Base-by-base conservation (phyloP, 2,113 vertebrate species). In the Pelodiscus sinensis region DNA sequence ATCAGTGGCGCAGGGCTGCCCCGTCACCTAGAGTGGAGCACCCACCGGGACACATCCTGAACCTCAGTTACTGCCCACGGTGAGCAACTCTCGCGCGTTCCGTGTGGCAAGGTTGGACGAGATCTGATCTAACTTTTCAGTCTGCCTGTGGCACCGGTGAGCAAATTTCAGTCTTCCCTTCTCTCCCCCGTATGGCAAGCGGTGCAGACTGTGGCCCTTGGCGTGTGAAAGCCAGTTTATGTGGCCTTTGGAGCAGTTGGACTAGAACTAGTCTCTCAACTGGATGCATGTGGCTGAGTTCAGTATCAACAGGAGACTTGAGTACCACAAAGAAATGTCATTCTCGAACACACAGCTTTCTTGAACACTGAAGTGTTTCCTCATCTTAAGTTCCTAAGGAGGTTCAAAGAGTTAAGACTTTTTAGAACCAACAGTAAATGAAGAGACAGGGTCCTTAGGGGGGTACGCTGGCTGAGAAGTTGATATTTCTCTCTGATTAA, bases 401-500 rank as follows among this genome's bases (percentile, higher is more conserved):
- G 44, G 79, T 60, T 73, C 19, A 25, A 65, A 85, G 52, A 77
- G 52, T 73, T 81, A 81, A 95, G 82, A 88, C 52, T 58, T 54
- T 71, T n/a, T 52, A 89, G 92, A 88, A 89, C 27, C 19, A 87
- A 50, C 55, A 88, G n/a, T 8, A 88, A 14, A 50, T 55, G 44
- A 24, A 9, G 52, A 0, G 44, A 60, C 11, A 65, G 18, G 27
- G 2, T 83, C 19, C 92, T 96, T 92, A 87, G 58, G 62, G 90
- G 31, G 50, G 71, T 84, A 58, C 58, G 50, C 38, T 86, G 65
- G 13, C 68, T 90, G 84, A 92, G 62, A 91, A 87, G 31, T 79
- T 89, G 85, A 68, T 31, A 50, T 6, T 92, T 87, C 90, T 94
- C 51, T 92, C 13, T 60, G 8, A 83, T 60, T 89, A 29, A 95